Conservation (phyloP, 2,888 invertebrate species). For the Panzeria rudis region DNA sequence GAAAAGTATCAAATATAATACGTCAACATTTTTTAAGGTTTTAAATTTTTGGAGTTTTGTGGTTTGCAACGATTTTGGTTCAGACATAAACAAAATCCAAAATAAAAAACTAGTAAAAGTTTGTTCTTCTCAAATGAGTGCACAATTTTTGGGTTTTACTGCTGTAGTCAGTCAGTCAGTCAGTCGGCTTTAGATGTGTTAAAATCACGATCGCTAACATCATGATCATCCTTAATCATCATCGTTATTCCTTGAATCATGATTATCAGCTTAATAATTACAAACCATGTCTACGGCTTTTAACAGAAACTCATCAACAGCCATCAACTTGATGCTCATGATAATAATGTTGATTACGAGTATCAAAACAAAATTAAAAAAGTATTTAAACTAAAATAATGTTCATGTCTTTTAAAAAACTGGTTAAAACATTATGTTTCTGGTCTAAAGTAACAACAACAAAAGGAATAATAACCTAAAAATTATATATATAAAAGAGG, state of each 20-base stretch:
- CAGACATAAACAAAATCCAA: slow-evolving; percentile 46
- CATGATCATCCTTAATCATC: slow-evolving; percentile 56
- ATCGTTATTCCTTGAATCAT: slow-evolving; percentile 10
- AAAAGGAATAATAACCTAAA: slow-evolving; percentile 6
- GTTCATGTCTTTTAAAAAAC: slow-evolving; percentile 69
- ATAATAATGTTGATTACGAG: slow-evolving; percentile 63
- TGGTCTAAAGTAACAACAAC: slow-evolving; percentile 24
- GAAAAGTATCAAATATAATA: slow-evolving; percentile 69
- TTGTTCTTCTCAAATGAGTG: slow-evolving; percentile 62
- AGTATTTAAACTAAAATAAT: slow-evolving; percentile 57
- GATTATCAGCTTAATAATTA: slow-evolving; percentile 24
- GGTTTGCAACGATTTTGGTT: slow-evolving; percentile 46
- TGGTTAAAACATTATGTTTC: slow-evolving; percentile 67
- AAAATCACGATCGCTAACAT: slow-evolving; percentile 69
- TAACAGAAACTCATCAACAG: slow-evolving; percentile 42
- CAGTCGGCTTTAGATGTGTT: slow-evolving; percentile 56
- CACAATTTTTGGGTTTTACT: slow-evolving; percentile 57
- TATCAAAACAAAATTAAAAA: slow-evolving; percentile 36
- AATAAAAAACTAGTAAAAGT: slow-evolving; percentile 33
- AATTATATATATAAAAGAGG: slow-evolving; percentile 40
- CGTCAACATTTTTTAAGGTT: slow-evolving; percentile 64
- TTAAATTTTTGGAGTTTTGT: slow-evolving; percentile 64
- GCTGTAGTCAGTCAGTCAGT: not conserved
- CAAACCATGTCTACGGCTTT: slow-evolving; percentile 7
- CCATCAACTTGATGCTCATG: slow-evolving; percentile 61